Percentiles rank a stretch among this genome's conserved stretches.
Evolutionary conservation across 2,888 invertebrate genomes (phyloP).

Genomic region (Clusia tigrina): DNA sequence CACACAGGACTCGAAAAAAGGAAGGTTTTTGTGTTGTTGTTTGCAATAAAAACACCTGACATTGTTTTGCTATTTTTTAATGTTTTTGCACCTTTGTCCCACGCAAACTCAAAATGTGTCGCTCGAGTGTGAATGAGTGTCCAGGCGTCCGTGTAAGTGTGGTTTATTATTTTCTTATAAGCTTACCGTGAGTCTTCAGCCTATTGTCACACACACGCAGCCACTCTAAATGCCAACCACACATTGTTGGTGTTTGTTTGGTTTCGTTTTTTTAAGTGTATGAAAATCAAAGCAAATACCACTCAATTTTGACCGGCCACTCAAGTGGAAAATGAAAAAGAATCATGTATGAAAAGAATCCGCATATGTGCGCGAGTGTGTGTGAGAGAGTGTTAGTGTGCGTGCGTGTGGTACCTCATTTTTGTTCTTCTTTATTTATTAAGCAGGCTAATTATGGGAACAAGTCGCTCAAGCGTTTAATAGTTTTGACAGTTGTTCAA

Average conservation of each 20-base stretch:
- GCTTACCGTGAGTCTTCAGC: too few relatives aligned
- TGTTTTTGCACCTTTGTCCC: too few relatives aligned
- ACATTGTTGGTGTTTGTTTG: slow-evolving; percentile 1
- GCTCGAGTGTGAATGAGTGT: too few relatives aligned
- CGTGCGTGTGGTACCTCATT: slow-evolving; percentile 14
- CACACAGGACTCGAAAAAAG: neutral
- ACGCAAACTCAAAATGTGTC: too few relatives aligned
- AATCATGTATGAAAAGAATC: slow-evolving; percentile 40
- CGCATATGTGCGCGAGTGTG: too few relatives aligned
- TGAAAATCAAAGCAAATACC: slow-evolving; percentile 14
- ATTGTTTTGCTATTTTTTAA: neutral
- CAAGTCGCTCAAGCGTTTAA: slow-evolving; percentile 42
- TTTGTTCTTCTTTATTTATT: slow-evolving; percentile 37
- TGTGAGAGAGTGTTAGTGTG: slow-evolving; percentile 32
- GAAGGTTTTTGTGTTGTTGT: neutral
- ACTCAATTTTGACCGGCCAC: slow-evolving; percentile 33
- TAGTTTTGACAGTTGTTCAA: slow-evolving; percentile 44
- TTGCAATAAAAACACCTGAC: neutral
- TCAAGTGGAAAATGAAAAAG: slow-evolving; percentile 50
- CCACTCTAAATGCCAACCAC: slow-evolving; percentile 20
- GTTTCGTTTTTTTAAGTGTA: slow-evolving; percentile 19
- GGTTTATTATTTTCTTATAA: too few relatives aligned
- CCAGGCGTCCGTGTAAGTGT: too few relatives aligned
- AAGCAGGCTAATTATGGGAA: slow-evolving; percentile 42
- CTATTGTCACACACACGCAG: too few relatives aligned